Percentiles rank a stretch among this genome's conserved stretches.
These are phyloP conservation scores for Otolemur crassicaudatus DNA, from an alignment of 2,797 vertebrate genomes.

Conservation along the genomic window DNA sequence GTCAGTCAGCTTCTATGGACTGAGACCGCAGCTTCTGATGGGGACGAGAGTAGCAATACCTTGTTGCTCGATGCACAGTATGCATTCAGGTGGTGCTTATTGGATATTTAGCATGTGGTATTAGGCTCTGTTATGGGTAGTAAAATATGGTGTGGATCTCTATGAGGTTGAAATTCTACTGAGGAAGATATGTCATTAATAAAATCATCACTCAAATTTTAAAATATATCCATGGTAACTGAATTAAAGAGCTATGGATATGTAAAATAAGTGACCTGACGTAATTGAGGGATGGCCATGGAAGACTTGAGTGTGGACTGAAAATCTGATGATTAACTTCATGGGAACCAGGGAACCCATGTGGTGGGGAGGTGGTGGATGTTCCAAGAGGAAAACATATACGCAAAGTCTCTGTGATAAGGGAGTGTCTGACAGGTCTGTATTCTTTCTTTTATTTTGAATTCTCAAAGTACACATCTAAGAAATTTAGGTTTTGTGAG, in stretches of 20 bases:
- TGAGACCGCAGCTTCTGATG: neutral
- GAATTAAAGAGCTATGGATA: neutral
- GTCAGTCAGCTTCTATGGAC: neutral
- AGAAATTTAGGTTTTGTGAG: neutral
- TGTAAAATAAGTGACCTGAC: neutral
- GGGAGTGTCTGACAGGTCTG: neutral
- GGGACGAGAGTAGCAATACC: neutral
- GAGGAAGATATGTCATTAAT: neutral
- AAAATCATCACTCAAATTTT: neutral
- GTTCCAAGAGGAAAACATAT: neutral
- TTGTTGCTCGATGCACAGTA: neutral
- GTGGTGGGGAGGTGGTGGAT: neutral
- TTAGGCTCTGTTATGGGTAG: neutral
- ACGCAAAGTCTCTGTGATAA: neutral
- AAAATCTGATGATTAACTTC: neutral
- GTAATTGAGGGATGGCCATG: neutral
- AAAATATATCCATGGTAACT: neutral
- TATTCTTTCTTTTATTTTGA: slow-evolving; percentile 35
- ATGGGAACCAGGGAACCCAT: neutral
- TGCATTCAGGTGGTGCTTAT: neutral
- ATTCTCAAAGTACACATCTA: neutral
- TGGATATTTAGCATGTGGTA: neutral
- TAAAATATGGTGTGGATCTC: neutral
- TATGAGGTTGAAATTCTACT: neutral
- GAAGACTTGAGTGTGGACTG: neutral